Evolutionary conservation across 2,113 vertebrate species (phyloP).

Genomic region (Tachysurus vachellii): DNA sequence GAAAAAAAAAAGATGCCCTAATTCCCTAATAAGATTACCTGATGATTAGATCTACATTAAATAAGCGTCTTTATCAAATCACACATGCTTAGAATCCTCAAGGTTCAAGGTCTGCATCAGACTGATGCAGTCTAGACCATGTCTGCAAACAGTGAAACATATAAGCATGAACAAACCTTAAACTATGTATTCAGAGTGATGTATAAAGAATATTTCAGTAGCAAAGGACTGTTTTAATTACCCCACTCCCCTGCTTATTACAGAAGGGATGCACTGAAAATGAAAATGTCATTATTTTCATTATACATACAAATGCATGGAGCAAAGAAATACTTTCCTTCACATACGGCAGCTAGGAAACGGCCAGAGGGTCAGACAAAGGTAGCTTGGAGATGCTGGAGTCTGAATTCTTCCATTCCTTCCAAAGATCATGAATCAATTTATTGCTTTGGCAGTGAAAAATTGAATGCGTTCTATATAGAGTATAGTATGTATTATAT

Average conservation of each 20-base stretch:
- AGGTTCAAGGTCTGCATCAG: neutral
- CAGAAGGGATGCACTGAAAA: neutral
- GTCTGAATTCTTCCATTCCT: neutral
- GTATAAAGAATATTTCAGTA: neutral
- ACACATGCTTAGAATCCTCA: neutral
- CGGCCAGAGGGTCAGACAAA: neutral
- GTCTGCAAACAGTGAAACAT: neutral
- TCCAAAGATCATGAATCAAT: neutral
- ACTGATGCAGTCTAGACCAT: neutral
- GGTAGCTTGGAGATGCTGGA: neutral
- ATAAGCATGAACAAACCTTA: neutral
- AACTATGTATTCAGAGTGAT: neutral
- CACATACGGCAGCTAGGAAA: neutral
- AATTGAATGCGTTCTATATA: neutral
- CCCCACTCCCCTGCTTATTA: neutral
- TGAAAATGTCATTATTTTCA: neutral
- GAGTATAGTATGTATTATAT: neutral
- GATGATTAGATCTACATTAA: neutral
- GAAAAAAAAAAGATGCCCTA: neutral
- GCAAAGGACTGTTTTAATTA: neutral
- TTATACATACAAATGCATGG: neutral
- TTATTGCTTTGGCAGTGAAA: slow-evolving; percentile 50
- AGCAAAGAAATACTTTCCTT: neutral
- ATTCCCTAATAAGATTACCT: neutral
- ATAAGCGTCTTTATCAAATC: neutral